These are phyloP conservation scores for Phenacoccus solenopsis DNA, from an alignment of 1,140 invertebrate species.

Conservation along the genomic window DNA sequence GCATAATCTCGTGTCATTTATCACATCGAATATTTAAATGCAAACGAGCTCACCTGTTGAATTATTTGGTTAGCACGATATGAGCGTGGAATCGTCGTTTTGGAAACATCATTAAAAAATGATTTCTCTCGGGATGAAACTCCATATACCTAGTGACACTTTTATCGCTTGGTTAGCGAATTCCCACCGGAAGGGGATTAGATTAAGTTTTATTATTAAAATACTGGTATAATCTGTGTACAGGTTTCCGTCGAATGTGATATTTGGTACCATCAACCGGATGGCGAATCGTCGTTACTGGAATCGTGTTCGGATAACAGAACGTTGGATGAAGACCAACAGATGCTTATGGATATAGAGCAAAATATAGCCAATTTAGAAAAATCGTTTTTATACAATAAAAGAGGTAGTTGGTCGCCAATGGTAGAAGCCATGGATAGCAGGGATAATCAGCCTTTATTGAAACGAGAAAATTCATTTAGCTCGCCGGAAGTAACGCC, in stretches of 20 bases:
- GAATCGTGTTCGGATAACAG: not conserved
- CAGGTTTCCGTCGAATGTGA: constrained; percentile 3
- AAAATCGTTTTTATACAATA: constrained; percentile 30
- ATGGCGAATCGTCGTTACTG: not conserved
- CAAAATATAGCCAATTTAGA: constrained; percentile 66
- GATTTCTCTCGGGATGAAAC: too few species aligned
- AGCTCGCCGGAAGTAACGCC: not conserved
- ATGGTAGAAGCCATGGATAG: not conserved
- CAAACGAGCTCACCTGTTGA: too few species aligned
- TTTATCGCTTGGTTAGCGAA: too few species aligned
- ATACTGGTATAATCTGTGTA: too few species aligned
- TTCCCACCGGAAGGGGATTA: too few species aligned
- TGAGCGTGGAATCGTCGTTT: too few species aligned
- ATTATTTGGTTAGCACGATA: too few species aligned
- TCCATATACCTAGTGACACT: too few species aligned
- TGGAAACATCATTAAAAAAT: too few species aligned
- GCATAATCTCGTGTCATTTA: too few species aligned
- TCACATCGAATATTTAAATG: too few species aligned
- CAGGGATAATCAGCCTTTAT: not conserved
- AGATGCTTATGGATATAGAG: constrained; percentile 59
- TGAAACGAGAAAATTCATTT: not conserved
- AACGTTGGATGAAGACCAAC: constrained; percentile 39
- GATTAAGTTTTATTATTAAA: too few species aligned
- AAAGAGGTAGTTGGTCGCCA: constrained; percentile 22
- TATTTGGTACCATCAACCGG: constrained; percentile 5